Evolutionary conservation across 2,888 invertebrate species (phyloP), one percentile per base, ranked within the genome.

Genomic region (Piscicola geometra): DNA sequence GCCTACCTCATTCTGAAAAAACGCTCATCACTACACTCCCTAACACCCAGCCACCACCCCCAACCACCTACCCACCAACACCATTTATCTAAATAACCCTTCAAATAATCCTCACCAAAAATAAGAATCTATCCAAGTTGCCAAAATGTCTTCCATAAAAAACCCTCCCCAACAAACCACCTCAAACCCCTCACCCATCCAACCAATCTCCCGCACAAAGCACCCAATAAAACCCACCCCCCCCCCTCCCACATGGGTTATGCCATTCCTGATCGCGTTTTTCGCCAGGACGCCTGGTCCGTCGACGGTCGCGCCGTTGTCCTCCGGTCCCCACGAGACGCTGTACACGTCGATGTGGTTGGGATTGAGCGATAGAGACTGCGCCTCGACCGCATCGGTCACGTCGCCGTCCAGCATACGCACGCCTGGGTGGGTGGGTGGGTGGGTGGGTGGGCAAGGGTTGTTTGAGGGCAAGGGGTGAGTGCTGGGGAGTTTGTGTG

Each of bases 331-430:
- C 96, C 96, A 97, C 15, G 86, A 94, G 5, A 97, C 97, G 82
- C 94, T 95, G 87, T 98, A 99, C 81, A 99, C 95, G 86, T 99
- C 95, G 80, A 99, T 95, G 85, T 98, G 96, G 82, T 98, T 93
- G 33, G 93, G 93, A 86, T 95, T 94, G 76, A 95, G 89, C 81
- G 94, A 93, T 32, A 99, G 88, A 0, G 96, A 95, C 78, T 93
- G 89, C 0, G 98, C 97, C 87, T 99, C 99, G 15, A 99, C 97
- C 0, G 95, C 95, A 86, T 99, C 99, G 0, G 98, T 99, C 75
- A 99, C 98, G 86, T 98, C 95, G 41, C 97, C 97, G 83, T 97
- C 96, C 82, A 98, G 86, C 96, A 97, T 97, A 69, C 96, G 89
- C n/a, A 97, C 96, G 80, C 97, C 94, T 91, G 84, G n/a, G 64